phyloP scores from a whole-genome alignment of 2,888 invertebrate species.

The Mythimna albipuncta region DNA sequence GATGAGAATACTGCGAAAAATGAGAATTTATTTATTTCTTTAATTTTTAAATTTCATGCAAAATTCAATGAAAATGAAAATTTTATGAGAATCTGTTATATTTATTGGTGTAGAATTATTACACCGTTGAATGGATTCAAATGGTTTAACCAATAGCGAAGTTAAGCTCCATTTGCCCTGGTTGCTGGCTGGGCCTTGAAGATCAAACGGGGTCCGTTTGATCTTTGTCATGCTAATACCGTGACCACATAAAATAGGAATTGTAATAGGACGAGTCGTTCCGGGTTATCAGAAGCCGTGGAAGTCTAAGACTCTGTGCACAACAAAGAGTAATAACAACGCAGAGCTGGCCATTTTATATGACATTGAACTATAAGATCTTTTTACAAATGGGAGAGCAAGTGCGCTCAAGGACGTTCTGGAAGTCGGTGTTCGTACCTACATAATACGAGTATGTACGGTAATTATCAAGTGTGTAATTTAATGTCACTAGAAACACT shows the following conservation, averaged over 20 bases:
- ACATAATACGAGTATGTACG: no score
- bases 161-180: neutral
- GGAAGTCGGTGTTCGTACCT: neutral
- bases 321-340: neutral
- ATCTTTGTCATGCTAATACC: neutral
- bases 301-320: neutral
- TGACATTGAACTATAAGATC: slow-evolving; percentile 1
- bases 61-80: no score
- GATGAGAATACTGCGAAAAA: neutral
- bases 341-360: neutral
- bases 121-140: neutral
- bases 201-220: neutral
- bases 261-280: neutral
- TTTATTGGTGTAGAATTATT: neutral
- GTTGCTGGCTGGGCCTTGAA: neutral
- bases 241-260: neutral
- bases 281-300: neutral
- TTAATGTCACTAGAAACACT: neutral
- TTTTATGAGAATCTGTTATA: neutral
- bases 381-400: neutral
- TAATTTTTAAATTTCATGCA: no score
- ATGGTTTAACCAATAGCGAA: neutral
- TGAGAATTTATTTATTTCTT: no score
- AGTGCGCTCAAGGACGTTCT: neutral
- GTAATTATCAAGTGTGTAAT: neutral